These are phyloP conservation scores for Bombyx mandarina DNA, from an alignment of 1,140 invertebrate species.

Conservation along the genomic window DNA sequence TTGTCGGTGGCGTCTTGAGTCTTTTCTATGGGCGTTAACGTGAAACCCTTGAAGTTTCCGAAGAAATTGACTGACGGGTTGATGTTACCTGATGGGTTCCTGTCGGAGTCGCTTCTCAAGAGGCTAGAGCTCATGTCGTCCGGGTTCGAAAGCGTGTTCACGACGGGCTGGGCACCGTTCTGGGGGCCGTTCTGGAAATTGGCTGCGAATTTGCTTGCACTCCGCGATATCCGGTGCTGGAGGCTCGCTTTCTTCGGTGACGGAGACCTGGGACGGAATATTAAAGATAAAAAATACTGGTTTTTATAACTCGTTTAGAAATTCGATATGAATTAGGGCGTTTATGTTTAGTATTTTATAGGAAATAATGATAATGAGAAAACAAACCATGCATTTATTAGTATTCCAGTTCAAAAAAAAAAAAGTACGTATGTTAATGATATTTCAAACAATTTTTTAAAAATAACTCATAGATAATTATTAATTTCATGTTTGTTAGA, in stretches of 20 bases:
- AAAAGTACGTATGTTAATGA: no score
- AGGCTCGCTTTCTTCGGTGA: conserved; percentile 63
- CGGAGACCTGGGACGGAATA: conserved; percentile 36
- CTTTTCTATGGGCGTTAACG: conserved; percentile 78
- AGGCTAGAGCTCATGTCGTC: conserved; percentile 75
- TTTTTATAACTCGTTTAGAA: no score
- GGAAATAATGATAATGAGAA: no score
- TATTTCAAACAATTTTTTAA: no score
- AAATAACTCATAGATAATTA: no score
- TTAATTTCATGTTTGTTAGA: no score
- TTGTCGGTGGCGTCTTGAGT: conserved; percentile 36
- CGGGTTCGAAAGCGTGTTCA: conserved; percentile 70
- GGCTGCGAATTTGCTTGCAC: conserved; percentile 60
- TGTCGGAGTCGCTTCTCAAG: conserved; percentile 65
- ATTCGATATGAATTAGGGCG: no score
- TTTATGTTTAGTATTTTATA: no score
- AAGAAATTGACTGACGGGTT: conserved; percentile 76
- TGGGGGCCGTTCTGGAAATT: conserved; percentile 50
- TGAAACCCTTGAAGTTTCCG: conserved; percentile 89
- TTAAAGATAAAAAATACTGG: not conserved
- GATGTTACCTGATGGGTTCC: conserved; percentile 65
- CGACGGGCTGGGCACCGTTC: conserved; percentile 65
- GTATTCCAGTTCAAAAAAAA: no score
- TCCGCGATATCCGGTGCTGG: conserved; percentile 53
- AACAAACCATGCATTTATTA: no score